Evolutionary conservation across 2,113 vertebrate genomes (phyloP), one percentile per base, ranked within the genome.

Genomic region (Tachysurus fulvidraco): DNA sequence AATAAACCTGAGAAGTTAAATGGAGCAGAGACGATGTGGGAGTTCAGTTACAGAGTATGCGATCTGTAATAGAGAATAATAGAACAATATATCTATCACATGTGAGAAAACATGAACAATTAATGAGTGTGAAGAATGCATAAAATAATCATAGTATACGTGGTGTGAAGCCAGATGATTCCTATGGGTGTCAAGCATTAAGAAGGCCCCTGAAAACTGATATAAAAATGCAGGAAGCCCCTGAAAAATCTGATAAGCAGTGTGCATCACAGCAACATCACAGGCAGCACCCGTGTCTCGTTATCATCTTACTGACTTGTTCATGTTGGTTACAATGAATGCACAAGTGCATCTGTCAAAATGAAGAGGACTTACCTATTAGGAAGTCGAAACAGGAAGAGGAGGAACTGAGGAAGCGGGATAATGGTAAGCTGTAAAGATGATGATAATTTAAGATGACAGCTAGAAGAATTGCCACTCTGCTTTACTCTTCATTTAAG

Each of bases 321-420:
- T 55, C 50, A 19, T 19, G 25, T 78, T 78, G 50, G 74, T 78
- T 78, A 78, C 74, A 52, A 28, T 78, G 74, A 78, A 54, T 55
- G 74, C 73, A 76, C 12, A 5, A 76, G 73, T 28, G 74, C 74
- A 78, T 55, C 50, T 28, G 74, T 78, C 74, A 78, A n/a, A 76
- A 76, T 25, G 74, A 28, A 9, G 7, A 54, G 13, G 25, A 78
- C n/a, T 55, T 19, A 54, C 74, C 14, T 77, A 28, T 54, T 54
- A 54, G 50, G 74, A 54, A 3, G 41, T 50, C 21, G 73, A 50
- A 76, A 76, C 73, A 77, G 25, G 74, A 77, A 77, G 74, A 52
- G 25, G 73, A 28, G 50, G 54, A 77, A 28, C 13, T 17, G 25
- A 54, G 74, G 74, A 77, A 77, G 46, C 50, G 9, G 46, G 74